phyloP scores from a whole-genome alignment of 1,140 invertebrate genomes.

The Nephotettix cincticeps region DNA sequence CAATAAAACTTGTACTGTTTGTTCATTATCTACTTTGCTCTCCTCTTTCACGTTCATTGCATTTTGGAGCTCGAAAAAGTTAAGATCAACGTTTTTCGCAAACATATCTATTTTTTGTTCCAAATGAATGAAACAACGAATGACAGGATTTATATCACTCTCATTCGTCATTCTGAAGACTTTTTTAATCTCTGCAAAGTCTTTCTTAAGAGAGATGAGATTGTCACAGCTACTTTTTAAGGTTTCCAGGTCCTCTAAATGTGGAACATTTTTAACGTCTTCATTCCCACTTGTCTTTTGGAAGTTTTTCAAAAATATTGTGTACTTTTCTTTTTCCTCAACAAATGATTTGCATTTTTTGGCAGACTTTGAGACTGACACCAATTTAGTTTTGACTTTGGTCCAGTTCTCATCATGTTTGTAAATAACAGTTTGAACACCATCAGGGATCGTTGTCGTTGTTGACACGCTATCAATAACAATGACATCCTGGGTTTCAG shows the following conservation, averaged over 20 bases:
- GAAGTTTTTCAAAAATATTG: slow-evolving; percentile 1
- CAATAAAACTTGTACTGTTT: slow-evolving; percentile 28
- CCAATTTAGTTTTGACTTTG: slow-evolving; percentile 26
- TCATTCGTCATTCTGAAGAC: slow-evolving; percentile 23
- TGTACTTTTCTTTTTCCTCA: slow-evolving; percentile 9
- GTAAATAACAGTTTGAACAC: not conserved
- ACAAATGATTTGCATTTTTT: slow-evolving; percentile 14
- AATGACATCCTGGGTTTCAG: slow-evolving; percentile 47
- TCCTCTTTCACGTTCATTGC: not conserved
- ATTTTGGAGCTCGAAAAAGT: not conserved
- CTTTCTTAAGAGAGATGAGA: slow-evolving; percentile 6
- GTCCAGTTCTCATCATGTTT: slow-evolving; percentile 32
- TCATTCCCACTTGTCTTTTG: not conserved
- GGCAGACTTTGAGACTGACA: not conserved
- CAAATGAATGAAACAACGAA: slow-evolving; percentile 22
- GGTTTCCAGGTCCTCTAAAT: not conserved
- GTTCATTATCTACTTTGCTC: slow-evolving; percentile 29
- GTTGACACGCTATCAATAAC: not conserved
- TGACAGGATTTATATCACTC: slow-evolving; percentile 27
- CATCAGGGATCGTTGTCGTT: not conserved
- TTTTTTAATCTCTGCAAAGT: slow-evolving; percentile 19
- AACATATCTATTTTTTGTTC: slow-evolving; percentile 1
- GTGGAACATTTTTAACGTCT: not conserved
- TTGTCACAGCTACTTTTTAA: slow-evolving; percentile 10
- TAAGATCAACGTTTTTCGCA: not conserved